Percentiles rank a stretch among this genome's conserved stretches.
These are phyloP conservation scores for Ctenopoma multispine DNA, from an alignment of 2,797 vertebrate species.

Conservation along the genomic window DNA sequence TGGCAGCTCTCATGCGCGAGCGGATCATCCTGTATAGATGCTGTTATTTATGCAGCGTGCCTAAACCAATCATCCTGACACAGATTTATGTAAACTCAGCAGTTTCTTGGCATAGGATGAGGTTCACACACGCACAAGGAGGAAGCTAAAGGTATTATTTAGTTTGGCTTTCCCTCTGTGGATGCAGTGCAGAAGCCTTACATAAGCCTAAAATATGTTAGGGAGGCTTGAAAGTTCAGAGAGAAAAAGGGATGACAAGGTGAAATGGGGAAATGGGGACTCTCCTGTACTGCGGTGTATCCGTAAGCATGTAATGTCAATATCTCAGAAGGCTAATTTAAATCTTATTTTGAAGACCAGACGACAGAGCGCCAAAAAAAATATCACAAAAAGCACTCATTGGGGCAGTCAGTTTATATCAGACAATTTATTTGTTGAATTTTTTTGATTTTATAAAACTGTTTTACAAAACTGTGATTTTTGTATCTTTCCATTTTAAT, in stretches of 20 bases:
- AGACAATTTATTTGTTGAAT: conserved; percentile 79
- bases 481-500: conserved; percentile 68
- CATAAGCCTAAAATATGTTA: conserved; percentile 35
- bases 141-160: conserved; percentile 63
- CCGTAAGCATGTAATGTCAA: too few relatives aligned
- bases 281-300: not conserved
- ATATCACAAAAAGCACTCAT: conserved; percentile 1
- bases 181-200: conserved; percentile 14
- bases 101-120: conserved; percentile 68
- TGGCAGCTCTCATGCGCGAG: conserved; percentile 67
- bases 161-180: conserved; percentile 50
- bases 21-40: conserved; percentile 77
- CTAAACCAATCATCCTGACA: conserved; percentile 78
- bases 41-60: conserved; percentile 76
- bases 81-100: conserved; percentile 78
- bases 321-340: not conserved
- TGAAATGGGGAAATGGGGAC: not conserved
- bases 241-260: conserved; percentile 5
- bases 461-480: conserved; percentile 78
- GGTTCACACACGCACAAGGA: conserved; percentile 51
- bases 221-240: conserved; percentile 25
- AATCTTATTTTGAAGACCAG: not conserved
- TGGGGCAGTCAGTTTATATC: conserved; percentile 54
- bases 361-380: not conserved
- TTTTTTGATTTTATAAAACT: conserved; percentile 80